Conservation (phyloP, 2,888 invertebrate genomes). For the Xanthorhoe spadicearia region DNA sequence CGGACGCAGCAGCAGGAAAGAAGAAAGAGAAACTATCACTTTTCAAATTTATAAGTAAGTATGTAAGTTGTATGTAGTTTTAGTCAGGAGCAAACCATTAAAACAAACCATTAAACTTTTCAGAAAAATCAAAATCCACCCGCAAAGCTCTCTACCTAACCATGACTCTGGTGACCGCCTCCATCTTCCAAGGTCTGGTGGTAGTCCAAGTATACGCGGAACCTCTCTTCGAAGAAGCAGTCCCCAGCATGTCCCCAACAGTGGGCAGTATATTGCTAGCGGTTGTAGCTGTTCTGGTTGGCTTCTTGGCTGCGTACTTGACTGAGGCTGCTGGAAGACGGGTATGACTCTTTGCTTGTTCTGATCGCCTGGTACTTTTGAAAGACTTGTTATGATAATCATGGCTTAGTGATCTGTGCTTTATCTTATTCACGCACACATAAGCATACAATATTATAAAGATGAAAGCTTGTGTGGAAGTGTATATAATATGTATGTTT, state of each 20-base stretch:
- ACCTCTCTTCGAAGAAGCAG: constrained; percentile 62
- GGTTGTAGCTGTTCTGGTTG: constrained; percentile 52
- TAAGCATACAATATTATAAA: too few relatives aligned
- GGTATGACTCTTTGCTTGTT: constrained; percentile 3
- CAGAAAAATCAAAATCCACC: constrained; percentile 65
- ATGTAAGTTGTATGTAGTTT: neutral
- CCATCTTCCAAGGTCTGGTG: constrained; percentile 68
- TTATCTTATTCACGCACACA: too few relatives aligned
- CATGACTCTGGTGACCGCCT: constrained; percentile 53
- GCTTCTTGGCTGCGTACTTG: constrained; percentile 61
- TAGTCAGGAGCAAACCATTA: neutral
- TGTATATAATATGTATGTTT: too few relatives aligned
- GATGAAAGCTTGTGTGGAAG: too few relatives aligned
- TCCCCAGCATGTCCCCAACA: constrained; percentile 62
- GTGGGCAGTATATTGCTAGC: constrained; percentile 62
- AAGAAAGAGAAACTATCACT: constrained; percentile 51
- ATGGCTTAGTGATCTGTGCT: too few relatives aligned
- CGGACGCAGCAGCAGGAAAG: constrained; percentile 29
- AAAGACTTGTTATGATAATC: too few relatives aligned
- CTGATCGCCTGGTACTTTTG: constrained; percentile 4
- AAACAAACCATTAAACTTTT: constrained; percentile 20
- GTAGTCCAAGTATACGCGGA: constrained; percentile 70
- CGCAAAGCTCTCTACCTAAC: constrained; percentile 57
- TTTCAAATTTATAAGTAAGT: constrained; percentile 65
- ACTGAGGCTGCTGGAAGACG: constrained; percentile 64